phyloP scores from a whole-genome alignment of 1,140 invertebrate species.

The Leptopilina clavipes region DNA sequence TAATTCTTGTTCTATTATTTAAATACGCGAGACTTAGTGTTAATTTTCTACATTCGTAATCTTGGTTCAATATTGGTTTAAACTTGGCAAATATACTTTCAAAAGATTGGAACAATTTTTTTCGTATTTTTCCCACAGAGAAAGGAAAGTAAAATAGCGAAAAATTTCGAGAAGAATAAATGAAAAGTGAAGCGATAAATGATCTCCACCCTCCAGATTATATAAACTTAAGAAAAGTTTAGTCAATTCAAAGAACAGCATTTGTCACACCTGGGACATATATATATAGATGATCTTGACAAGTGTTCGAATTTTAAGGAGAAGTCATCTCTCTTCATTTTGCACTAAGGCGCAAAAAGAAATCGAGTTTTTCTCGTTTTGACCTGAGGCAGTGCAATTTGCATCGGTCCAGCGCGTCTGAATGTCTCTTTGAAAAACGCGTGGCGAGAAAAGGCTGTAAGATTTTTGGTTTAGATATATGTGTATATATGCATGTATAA shows the following conservation, averaged over 20 bases:
- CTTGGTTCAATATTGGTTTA: too few species aligned
- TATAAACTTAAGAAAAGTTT: too few species aligned
- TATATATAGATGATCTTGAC: background rate
- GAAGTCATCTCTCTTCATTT: constrained; percentile 16
- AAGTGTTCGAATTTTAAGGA: constrained; percentile 19
- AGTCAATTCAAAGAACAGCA: background rate
- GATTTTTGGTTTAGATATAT: background rate
- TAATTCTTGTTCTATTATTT: too few species aligned
- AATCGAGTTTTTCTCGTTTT: background rate
- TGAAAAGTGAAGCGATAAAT: too few species aligned
- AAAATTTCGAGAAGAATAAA: too few species aligned
- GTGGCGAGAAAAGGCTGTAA: constrained; percentile 1
- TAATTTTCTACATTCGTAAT: too few species aligned
- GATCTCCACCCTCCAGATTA: too few species aligned
- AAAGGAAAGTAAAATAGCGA: too few species aligned
- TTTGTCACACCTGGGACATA: background rate
- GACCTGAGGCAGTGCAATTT: background rate
- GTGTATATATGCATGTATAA: background rate
- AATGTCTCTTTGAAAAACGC: constrained; percentile 19
- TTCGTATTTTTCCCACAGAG: too few species aligned
- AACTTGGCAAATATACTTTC: too few species aligned
- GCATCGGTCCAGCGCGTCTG: constrained; percentile 23
- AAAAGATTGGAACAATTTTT: too few species aligned
- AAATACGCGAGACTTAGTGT: too few species aligned
- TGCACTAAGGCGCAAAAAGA: constrained; percentile 7